phyloP scores from a whole-genome alignment of 1,140 invertebrate species.

The Probaryconus sp. region DNA sequence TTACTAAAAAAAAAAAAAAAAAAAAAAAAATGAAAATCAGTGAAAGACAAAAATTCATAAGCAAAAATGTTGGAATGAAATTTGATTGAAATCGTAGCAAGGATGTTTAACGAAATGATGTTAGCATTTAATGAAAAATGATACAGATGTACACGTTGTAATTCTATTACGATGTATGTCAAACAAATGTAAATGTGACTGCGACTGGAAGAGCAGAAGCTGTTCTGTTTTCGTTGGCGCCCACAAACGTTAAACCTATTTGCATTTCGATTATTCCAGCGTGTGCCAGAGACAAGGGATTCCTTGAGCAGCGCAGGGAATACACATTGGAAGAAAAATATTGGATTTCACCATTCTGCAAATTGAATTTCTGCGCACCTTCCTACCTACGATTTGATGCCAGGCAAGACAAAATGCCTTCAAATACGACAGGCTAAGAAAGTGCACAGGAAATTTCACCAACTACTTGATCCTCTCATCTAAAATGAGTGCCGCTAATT shows the following conservation, averaged over 20 bases:
- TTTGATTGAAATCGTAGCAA: slow-evolving; percentile 12
- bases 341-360: slow-evolving; percentile 46
- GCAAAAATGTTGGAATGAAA: no score
- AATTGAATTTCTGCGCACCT: slow-evolving; percentile 42
- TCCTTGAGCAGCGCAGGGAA: slow-evolving; percentile 32
- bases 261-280: slow-evolving; percentile 61
- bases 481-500: slow-evolving; percentile 12
- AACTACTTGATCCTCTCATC: slow-evolving; percentile 20
- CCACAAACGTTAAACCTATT: slow-evolving; percentile 61
- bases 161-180: slow-evolving; percentile 56
- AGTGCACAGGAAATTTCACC: slow-evolving; percentile 8
- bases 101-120: not conserved
- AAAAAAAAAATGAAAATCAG: not conserved
- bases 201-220: slow-evolving; percentile 33
- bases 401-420: slow-evolving; percentile 8
- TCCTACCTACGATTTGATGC: slow-evolving; percentile 11
- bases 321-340: slow-evolving; percentile 53
- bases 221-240: slow-evolving; percentile 58
- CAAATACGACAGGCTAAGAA: not conserved
- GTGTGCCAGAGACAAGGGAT: slow-evolving; percentile 52
- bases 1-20: not conserved
- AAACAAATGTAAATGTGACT: slow-evolving; percentile 61
- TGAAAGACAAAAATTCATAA: no score
- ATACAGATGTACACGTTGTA: slow-evolving; percentile 53
- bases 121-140: slow-evolving; percentile 48